Conservation (phyloP, 2,888 invertebrate species). For the Thereva unica region DNA sequence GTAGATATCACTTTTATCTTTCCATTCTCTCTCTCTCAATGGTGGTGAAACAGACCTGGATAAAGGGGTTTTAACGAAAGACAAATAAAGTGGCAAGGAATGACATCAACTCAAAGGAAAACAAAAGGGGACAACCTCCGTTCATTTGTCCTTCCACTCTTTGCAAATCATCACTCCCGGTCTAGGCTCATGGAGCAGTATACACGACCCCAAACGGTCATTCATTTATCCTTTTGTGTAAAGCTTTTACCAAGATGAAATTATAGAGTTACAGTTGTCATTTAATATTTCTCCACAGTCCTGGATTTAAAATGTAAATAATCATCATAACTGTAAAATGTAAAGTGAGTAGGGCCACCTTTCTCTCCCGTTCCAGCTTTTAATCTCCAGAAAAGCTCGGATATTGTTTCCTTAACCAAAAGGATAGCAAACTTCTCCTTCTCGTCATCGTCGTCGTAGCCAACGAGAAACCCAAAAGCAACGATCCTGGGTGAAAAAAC, state of each 20-base stretch:
- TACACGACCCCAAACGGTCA: constrained; percentile 14
- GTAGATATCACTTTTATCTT: constrained; percentile 31
- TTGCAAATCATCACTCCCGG: constrained; percentile 21
- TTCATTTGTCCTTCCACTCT: constrained; percentile 26
- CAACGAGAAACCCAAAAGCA: too few species aligned
- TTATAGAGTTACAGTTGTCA: constrained; percentile 23
- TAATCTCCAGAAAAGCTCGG: too few species aligned
- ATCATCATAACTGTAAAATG: constrained; percentile 36
- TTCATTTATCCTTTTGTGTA: constrained; percentile 22
- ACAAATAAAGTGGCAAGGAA: constrained; percentile 35
- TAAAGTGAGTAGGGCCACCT: constrained; percentile 8
- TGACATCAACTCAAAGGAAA: constrained; percentile 31
- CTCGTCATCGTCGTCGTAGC: too few species aligned
- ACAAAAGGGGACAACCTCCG: constrained; percentile 21
- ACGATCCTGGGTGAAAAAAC: not conserved
- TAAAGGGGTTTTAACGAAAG: constrained; percentile 32
- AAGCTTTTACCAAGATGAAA: constrained; percentile 20
- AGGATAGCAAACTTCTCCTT: too few species aligned
- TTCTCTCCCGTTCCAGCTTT: not conserved
- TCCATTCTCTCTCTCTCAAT: constrained; percentile 16
- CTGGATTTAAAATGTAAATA: constrained; percentile 39
- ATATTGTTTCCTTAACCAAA: too few species aligned
- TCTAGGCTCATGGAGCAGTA: constrained; percentile 2
- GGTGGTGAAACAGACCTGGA: constrained; percentile 23
- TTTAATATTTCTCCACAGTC: constrained; percentile 8